Percentiles rank a stretch among this genome's conserved stretches.
Conservation (phyloP, 2,888 invertebrate genomes). For the Acanthosoma haemorrhoidale region DNA sequence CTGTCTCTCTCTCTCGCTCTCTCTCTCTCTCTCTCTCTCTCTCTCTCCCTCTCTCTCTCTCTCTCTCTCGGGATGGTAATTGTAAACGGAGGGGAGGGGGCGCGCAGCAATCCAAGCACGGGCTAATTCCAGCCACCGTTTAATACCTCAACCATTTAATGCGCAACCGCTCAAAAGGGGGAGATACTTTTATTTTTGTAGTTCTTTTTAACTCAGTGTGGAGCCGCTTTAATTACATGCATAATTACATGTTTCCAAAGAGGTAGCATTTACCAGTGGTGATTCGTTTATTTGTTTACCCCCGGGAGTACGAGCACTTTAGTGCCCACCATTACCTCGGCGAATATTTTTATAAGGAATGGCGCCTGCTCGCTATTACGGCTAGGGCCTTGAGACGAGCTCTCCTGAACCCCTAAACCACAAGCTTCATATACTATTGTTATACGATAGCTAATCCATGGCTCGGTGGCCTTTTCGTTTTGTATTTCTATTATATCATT, state of each 20-base stretch:
- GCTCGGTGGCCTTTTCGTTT: too few species aligned
- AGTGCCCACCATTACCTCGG: background rate
- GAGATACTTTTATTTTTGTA: background rate
- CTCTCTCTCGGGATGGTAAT: background rate
- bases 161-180: background rate
- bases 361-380: background rate
- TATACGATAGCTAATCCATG: too few species aligned
- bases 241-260: background rate
- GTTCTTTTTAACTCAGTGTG: background rate
- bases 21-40: too few species aligned
- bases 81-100: background rate
- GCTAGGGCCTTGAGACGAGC: background rate
- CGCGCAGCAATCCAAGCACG: too few species aligned
- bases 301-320: too few species aligned
- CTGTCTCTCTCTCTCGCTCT: too few species aligned
- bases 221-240: background rate
- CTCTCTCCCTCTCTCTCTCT: too few species aligned
- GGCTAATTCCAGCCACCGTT: background rate
- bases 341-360: background rate
- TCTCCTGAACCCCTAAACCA: background rate
- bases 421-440: too few species aligned
- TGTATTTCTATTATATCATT: too few species aligned
- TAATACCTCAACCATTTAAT: background rate
- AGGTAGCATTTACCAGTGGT: background rate
- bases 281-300: background rate